Percentiles rank a stretch among this genome's conserved stretches.
phyloP scores from a whole-genome alignment of 2,113 vertebrate species.

The Brachypteracias leptosomus region DNA sequence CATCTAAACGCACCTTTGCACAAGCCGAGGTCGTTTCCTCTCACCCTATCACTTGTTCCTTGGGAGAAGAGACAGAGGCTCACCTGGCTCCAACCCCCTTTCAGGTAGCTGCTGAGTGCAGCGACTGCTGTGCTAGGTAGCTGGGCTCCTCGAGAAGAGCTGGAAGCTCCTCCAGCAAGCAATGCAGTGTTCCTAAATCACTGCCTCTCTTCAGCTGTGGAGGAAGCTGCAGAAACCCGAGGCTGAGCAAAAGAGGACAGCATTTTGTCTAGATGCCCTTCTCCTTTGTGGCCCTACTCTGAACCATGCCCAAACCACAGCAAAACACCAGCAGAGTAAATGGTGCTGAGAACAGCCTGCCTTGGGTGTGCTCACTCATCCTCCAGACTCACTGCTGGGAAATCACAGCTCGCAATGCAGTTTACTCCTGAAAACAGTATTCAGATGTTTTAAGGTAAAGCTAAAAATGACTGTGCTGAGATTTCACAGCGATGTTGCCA shows the following conservation, averaged over 20 bases:
- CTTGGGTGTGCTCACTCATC: background rate
- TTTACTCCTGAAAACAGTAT: background rate
- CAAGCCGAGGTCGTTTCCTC: background rate
- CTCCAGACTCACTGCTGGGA: background rate
- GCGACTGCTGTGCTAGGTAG: background rate
- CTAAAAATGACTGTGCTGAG: background rate
- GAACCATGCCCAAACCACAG: background rate
- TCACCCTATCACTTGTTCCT: background rate
- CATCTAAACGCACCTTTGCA: background rate
- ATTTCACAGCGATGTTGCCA: background rate
- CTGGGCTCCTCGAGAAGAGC: background rate
- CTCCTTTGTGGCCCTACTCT: background rate
- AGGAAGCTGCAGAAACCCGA: fast-evolving
- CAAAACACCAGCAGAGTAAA: background rate
- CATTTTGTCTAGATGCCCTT: background rate
- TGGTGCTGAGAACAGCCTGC: background rate
- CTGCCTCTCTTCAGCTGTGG: background rate
- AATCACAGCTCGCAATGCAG: background rate
- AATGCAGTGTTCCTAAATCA: background rate
- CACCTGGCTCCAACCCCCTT: background rate
- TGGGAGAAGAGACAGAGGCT: background rate
- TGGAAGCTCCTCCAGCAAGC: background rate
- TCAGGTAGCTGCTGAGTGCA: background rate
- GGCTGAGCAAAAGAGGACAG: background rate
- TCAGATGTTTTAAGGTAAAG: background rate